These are phyloP conservation scores for Phocoena sinus DNA, from an alignment of 2,113 vertebrate species.

Conservation along the genomic window DNA sequence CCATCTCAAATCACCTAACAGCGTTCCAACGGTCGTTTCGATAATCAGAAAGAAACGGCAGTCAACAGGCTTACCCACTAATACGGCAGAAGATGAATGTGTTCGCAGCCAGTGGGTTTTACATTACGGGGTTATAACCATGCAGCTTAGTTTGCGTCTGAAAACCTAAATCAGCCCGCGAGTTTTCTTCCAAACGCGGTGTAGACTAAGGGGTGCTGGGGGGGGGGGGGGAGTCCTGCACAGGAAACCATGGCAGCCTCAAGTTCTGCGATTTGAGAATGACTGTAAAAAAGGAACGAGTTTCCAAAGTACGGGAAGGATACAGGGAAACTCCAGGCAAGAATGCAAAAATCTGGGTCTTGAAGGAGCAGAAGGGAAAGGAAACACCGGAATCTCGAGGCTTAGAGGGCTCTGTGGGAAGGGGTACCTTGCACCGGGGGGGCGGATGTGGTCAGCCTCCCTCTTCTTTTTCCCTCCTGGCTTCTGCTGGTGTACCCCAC, in stretches of 20 bases:
- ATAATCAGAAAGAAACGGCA: not conserved
- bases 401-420: no score
- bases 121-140: accelerated
- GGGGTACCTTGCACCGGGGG: no score
- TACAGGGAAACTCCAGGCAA: not conserved
- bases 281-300: not conserved
- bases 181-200: not conserved
- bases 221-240: no score
- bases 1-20: not conserved
- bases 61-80: no score
- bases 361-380: accelerated
- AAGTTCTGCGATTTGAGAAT: not conserved
- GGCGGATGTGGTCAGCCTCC: accelerated
- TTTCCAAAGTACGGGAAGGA: no score
- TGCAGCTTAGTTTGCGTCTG: accelerated
- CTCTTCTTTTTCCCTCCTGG: not conserved
- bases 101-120: not conserved
- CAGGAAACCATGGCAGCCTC: accelerated
- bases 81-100: not conserved
- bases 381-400: no score
- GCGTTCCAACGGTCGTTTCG: no score
- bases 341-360: not conserved
- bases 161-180: accelerated
- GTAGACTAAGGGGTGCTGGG: accelerated
- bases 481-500: not conserved